A percentile compares a stretch with the other conserved stretches of the same genome.
Evolutionary conservation across 2,113 vertebrate species (phyloP).

Genomic region (Enhydra lutris): DNA sequence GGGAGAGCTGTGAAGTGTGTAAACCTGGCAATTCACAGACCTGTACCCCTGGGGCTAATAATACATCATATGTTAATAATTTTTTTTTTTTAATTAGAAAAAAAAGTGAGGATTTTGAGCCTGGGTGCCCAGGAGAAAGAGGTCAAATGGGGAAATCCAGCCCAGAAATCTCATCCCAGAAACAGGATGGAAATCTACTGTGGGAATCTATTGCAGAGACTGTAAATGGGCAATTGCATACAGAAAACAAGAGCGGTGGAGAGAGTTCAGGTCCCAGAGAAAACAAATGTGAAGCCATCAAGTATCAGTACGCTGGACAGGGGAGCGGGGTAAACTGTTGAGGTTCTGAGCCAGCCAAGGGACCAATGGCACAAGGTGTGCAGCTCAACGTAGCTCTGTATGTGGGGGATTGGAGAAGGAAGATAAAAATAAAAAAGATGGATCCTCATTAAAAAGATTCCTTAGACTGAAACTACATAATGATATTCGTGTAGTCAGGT

Average conservation of each 20-base stretch:
- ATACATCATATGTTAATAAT: too few species aligned
- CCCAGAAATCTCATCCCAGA: neutral
- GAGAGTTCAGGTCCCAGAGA: neutral
- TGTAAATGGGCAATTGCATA: too few species aligned
- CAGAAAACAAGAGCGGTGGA: neutral
- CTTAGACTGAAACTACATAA: neutral
- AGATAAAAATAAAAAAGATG: neutral
- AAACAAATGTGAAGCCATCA: neutral
- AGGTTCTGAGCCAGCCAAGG: neutral
- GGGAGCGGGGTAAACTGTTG: neutral
- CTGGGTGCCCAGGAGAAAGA: neutral
- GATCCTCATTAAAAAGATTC: neutral
- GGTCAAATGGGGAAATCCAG: neutral
- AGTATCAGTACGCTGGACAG: rapidly evolving
- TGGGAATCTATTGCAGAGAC: neutral
- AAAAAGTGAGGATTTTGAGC: neutral
- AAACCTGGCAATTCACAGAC: too few species aligned
- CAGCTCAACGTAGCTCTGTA: neutral
- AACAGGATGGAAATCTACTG: neutral
- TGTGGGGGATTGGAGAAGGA: neutral
- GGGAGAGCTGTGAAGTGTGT: too few species aligned
- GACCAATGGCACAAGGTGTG: rapidly evolving
- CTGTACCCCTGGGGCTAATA: too few species aligned
- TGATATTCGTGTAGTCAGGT: neutral
- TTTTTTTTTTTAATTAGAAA: too few species aligned